These are phyloP conservation scores for Gortyna flavago DNA, from an alignment of 2,888 invertebrate genomes.

Conservation along the genomic window DNA sequence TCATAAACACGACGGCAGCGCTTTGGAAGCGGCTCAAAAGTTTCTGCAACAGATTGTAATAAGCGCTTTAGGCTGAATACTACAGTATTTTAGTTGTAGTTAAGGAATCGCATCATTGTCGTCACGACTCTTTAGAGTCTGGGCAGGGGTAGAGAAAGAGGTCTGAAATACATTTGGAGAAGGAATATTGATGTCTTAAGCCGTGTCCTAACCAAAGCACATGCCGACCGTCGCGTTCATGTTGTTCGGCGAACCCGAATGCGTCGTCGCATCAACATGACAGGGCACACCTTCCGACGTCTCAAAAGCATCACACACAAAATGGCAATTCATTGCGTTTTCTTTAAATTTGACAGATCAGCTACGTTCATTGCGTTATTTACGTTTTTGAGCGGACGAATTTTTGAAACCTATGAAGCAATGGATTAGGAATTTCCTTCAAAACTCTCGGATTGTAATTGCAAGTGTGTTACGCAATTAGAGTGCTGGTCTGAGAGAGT, in stretches of 20 bases:
- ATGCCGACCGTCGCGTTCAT: not conserved
- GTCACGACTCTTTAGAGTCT: not conserved
- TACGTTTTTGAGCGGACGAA: not conserved
- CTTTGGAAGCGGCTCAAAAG: slow-evolving; percentile 56
- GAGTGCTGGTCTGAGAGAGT: not conserved
- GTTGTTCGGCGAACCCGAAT: not conserved
- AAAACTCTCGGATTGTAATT: not conserved
- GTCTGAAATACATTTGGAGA: not conserved
- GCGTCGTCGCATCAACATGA: no score
- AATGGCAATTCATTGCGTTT: not conserved
- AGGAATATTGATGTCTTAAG: not conserved
- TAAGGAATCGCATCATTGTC: not conserved
- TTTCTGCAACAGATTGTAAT: slow-evolving; percentile 62
- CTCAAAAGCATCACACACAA: not conserved
- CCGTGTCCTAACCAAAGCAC: not conserved
- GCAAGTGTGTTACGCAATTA: not conserved
- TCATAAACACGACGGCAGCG: slow-evolving; percentile 56
- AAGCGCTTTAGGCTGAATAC: slow-evolving; percentile 39
- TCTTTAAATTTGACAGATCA: not conserved
- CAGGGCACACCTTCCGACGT: not conserved
- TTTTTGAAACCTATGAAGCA: not conserved
- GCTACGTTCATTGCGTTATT: not conserved
- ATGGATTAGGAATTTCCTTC: no score
- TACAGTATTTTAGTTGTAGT: slow-evolving; percentile 18
- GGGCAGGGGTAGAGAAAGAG: no score